Evolutionary conservation across 2,888 invertebrate species (phyloP).

Genomic region (Agrotis puta): DNA sequence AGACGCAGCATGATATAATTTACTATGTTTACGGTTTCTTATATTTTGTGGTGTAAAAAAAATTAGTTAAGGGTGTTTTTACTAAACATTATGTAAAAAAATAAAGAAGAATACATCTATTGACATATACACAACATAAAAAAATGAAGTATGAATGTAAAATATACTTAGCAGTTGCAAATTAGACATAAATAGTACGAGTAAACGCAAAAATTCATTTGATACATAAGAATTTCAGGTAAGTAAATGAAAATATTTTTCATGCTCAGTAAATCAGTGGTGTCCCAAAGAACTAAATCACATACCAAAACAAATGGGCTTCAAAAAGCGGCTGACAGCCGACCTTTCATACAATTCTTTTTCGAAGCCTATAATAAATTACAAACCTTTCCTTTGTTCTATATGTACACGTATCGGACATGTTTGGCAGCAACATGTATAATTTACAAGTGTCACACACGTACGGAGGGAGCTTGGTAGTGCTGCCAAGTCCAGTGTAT

Average conservation of each 20-base stretch:
- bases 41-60: not conserved
- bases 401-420: conserved; percentile 55
- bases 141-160: no score
- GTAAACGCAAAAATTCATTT: not conserved
- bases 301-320: conserved; percentile 17
- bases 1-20: conserved; percentile 14
- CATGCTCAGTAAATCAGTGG: conserved; percentile 21
- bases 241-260: conserved; percentile 4
- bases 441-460: conserved; percentile 64
- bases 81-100: not conserved
- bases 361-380: conserved; percentile 57
- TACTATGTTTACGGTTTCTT: not conserved
- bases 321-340: conserved; percentile 24
- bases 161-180: not conserved
- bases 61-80: not conserved
- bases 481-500: no score
- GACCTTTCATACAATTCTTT: conserved; percentile 49
- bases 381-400: conserved; percentile 56
- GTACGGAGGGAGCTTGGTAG: conserved; percentile 29
- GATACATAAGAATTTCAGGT: not conserved
- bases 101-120: no score
- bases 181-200: no score
- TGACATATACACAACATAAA: no score
- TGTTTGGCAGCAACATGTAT: conserved; percentile 65
- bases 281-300: not conserved